phyloP scores from a whole-genome alignment of 2,888 invertebrate genomes.

The Euclidia mi region DNA sequence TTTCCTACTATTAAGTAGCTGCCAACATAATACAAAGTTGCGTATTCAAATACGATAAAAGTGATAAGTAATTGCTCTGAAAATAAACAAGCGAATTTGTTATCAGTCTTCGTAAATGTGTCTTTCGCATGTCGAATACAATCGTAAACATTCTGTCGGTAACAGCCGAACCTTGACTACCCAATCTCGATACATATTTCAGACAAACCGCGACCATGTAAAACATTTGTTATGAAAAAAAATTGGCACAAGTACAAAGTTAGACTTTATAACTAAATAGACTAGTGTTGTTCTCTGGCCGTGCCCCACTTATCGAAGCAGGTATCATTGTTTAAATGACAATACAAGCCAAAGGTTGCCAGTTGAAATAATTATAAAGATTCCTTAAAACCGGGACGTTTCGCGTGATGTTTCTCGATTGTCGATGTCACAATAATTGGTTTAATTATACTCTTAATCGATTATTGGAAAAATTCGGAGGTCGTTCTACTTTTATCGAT shows the following conservation, averaged over 20 bases:
- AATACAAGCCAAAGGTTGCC: constrained; percentile 63
- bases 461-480: constrained; percentile 26
- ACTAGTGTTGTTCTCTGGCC: constrained; percentile 47
- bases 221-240: constrained; percentile 47
- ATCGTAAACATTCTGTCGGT: neutral
- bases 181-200: constrained; percentile 1
- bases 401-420: constrained; percentile 45
- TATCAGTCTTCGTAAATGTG: too few species aligned
- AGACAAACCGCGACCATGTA: constrained; percentile 23
- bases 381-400: constrained; percentile 46
- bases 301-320: constrained; percentile 44
- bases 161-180: constrained; percentile 15
- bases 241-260: constrained; percentile 59
- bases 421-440: constrained; percentile 13
- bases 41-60: too few species aligned
- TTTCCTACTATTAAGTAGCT: too few species aligned
- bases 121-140: neutral
- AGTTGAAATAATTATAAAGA: constrained; percentile 14
- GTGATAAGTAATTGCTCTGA: too few species aligned
- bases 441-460: constrained; percentile 31
- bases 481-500: neutral
- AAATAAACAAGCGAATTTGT: too few species aligned
- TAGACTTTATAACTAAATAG: constrained; percentile 21
- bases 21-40: too few species aligned
- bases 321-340: constrained; percentile 52